Conservation (phyloP, 2,888 invertebrate genomes). For the Campopleginae sp. region DNA sequence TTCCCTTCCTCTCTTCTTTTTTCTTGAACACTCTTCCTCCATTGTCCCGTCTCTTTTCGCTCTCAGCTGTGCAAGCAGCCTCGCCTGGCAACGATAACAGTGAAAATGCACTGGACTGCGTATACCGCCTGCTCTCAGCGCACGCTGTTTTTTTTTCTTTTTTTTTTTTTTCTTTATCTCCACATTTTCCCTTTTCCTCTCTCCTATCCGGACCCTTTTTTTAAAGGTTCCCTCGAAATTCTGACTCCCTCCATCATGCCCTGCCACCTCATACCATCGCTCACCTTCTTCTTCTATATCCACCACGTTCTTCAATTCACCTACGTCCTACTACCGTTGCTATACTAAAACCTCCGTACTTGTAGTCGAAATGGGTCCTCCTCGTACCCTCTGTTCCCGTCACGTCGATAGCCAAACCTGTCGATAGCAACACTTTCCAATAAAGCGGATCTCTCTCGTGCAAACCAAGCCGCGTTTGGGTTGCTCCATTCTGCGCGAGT, state of each 20-base stretch:
- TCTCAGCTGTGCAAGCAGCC: slow-evolving; percentile 73
- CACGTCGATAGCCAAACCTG: slow-evolving; percentile 75
- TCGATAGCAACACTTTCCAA: slow-evolving; percentile 82
- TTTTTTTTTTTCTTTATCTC: slow-evolving; percentile 49
- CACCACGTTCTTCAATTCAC: slow-evolving; percentile 33
- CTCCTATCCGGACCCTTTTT: slow-evolving; percentile 50
- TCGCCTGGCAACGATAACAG: slow-evolving; percentile 81
- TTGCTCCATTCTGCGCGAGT: slow-evolving; percentile 60
- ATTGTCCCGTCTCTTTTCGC: slow-evolving; percentile 75
- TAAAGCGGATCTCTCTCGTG: slow-evolving; percentile 77
- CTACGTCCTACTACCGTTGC: slow-evolving; percentile 33
- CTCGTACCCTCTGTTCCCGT: slow-evolving; percentile 55
- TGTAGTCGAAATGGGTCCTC: slow-evolving; percentile 42
- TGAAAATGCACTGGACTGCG: slow-evolving; percentile 81
- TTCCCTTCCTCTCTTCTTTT: slow-evolving; percentile 8
- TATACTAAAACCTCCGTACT: slow-evolving; percentile 42
- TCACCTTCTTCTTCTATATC: slow-evolving; percentile 50
- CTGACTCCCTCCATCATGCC: slow-evolving; percentile 43
- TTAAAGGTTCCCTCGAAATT: slow-evolving; percentile 56
- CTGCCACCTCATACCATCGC: slow-evolving; percentile 53
- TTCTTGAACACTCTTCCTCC: slow-evolving; percentile 58
- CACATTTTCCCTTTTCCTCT: slow-evolving; percentile 14
- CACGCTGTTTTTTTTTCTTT: slow-evolving; percentile 55
- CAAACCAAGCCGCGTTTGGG: slow-evolving; percentile 58
- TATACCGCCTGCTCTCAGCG: slow-evolving; percentile 67